Evolutionary conservation across 1,140 invertebrate genomes (phyloP).

Genomic region (Homarus americanus): DNA sequence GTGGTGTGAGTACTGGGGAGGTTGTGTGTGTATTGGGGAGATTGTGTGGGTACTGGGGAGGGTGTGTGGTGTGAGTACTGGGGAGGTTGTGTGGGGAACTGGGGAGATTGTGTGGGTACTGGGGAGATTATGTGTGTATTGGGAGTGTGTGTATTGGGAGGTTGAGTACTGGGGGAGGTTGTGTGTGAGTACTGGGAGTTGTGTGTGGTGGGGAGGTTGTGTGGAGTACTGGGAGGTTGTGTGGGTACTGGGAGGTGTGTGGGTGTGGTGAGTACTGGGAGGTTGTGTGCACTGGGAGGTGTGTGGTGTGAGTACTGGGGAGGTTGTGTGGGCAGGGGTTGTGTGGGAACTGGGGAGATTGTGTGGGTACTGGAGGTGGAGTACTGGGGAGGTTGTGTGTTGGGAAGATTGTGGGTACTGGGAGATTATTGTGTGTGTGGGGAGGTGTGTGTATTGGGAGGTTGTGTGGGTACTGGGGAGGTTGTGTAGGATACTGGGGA

Average conservation of each 20-base stretch:
- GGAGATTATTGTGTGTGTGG: no score
- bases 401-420: not conserved
- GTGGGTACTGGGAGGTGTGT: not conserved
- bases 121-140: not conserved
- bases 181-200: not conserved
- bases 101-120: not conserved
- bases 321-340: not conserved
- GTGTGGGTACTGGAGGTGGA: not conserved
- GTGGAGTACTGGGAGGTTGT: not conserved
- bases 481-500: no score
- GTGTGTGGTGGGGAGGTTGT: not conserved
- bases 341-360: not conserved
- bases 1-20: no score
- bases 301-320: not conserved
- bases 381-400: not conserved
- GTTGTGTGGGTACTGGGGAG: no score
- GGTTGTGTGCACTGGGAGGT: not conserved
- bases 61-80: no score
- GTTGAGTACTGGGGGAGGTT: not conserved
- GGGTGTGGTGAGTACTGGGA: not conserved
- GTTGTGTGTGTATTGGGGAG: no score
- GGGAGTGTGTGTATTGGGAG: no score
- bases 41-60: no score
- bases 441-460: no score
- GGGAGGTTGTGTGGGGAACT: no score